These are phyloP conservation scores for Euclidia mi DNA, from an alignment of 2,888 invertebrate species.

Conservation along the genomic window DNA sequence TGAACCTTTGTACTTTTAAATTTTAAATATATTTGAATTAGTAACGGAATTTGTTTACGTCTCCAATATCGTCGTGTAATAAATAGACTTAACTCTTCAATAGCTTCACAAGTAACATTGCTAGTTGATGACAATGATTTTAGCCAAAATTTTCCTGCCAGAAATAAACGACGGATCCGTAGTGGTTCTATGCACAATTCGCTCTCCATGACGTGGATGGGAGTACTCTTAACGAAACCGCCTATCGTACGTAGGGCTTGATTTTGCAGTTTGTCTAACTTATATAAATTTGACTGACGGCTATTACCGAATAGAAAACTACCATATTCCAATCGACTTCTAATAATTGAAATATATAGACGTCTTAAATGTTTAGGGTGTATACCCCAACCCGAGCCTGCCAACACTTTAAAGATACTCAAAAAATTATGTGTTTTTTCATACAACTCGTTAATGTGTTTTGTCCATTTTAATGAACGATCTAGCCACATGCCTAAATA, in stretches of 20 bases:
- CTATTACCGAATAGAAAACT: not conserved
- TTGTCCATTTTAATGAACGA: not conserved
- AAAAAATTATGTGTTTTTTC: conserved; percentile 9
- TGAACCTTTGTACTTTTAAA: not conserved
- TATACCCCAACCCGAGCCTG: conserved; percentile 40
- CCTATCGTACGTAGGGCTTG: too few relatives aligned
- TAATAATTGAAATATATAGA: conserved; percentile 20
- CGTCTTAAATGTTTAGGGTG: conserved; percentile 23
- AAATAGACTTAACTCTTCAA: too few relatives aligned
- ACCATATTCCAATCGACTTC: conserved; percentile 9
- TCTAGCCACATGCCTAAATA: conserved; percentile 16
- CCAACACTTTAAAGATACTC: conserved; percentile 15
- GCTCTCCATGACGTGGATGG: too few relatives aligned
- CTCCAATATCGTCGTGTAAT: too few relatives aligned
- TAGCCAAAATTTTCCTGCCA: not conserved
- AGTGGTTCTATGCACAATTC: too few relatives aligned
- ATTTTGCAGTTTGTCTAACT: too few relatives aligned
- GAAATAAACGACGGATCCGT: conserved; percentile 2
- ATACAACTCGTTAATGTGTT: conserved; percentile 13
- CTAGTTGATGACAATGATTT: too few relatives aligned
- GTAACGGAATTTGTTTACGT: too few relatives aligned
- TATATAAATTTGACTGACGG: too few relatives aligned
- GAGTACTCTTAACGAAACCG: too few relatives aligned
- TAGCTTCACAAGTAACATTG: too few relatives aligned
- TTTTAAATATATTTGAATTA: too few relatives aligned